These are phyloP conservation scores for Drosophila sproati DNA, from an alignment of 1,140 invertebrate species.

Conservation along the genomic window DNA sequence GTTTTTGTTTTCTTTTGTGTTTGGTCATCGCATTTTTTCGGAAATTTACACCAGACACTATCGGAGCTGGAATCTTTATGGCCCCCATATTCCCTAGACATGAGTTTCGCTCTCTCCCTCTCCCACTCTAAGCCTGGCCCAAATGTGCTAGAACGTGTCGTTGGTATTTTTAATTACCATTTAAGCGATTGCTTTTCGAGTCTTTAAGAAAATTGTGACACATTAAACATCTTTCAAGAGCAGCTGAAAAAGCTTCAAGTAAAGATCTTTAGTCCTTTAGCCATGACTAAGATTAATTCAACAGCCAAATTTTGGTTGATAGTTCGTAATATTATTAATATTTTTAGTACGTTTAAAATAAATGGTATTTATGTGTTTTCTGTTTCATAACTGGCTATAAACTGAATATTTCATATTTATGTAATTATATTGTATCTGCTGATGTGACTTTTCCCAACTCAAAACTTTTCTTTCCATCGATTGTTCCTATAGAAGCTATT, in stretches of 20 bases:
- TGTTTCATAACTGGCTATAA: too few relatives aligned
- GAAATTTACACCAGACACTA: conserved; percentile 71
- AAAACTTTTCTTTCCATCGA: too few relatives aligned
- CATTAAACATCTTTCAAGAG: neutral
- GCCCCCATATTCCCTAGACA: neutral
- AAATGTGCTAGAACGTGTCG: conserved; percentile 75
- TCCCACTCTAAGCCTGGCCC: neutral
- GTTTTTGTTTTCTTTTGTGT: conserved; percentile 55
- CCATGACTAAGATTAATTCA: too few relatives aligned
- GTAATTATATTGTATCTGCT: too few relatives aligned
- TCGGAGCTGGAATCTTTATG: conserved; percentile 43
- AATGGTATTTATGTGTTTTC: too few relatives aligned
- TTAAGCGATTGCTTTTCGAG: conserved; percentile 37
- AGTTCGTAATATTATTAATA: too few relatives aligned
- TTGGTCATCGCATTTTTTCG: conserved; percentile 77
- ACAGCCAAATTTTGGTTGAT: too few relatives aligned
- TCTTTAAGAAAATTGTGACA: neutral
- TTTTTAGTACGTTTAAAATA: too few relatives aligned
- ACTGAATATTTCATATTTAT: too few relatives aligned
- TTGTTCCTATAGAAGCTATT: too few relatives aligned
- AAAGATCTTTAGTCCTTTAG: too few relatives aligned
- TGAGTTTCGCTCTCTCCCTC: neutral
- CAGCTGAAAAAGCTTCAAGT: conserved; percentile 3
- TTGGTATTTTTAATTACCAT: conserved; percentile 63
- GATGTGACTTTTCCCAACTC: too few relatives aligned